Evolutionary conservation across 2,888 invertebrate genomes (phyloP), one percentile per base, ranked within the genome.

Genomic region (Drosophila rellima): DNA sequence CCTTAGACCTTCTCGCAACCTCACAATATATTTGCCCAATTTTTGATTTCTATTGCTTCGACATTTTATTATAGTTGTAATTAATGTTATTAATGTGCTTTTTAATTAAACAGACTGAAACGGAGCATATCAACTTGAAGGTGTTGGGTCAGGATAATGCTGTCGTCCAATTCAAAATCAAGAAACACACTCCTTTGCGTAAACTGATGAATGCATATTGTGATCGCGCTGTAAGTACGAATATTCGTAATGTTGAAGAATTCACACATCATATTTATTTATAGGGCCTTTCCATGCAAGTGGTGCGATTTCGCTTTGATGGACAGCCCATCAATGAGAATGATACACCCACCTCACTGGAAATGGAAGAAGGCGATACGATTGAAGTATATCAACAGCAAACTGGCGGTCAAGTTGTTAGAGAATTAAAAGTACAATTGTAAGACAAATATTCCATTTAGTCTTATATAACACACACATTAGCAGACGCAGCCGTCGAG

Each of bases 171-270:
- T 98, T 98, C 92, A 98, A 98, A 95, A 98, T 98, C 82, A 98
- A 98, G 93, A 98, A 97, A 94, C 98, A 98, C 93, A 98, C 98
- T 82, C 97, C 98, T 20, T 94, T 98, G 72, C 95, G 97, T 86
- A 98, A 98, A 93, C 93, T 98, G 77, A 98, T 98, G 98, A 97
- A 96, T 91, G 98, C 98, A n/a, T 98, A 98, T 92, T 98, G 98
- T 93, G 97, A 98, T 93, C 94, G 98, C 94, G 97, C 97, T 35
- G 64, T 64, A 51, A 64, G 57, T 57, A 11, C 0, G 5, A 15
- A n/a, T 20, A 7, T 37, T 17, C 3, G 2, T 3, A 13, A 42
- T n/a, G n/a, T n/a, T n/a, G n/a, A n/a, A n/a, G n/a, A n/a, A n/a
- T n/a, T n/a, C n/a, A n/a, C n/a, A n/a, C n/a, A n/a, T n/a, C n/a